These are phyloP conservation scores for Cuniculus paca DNA, from an alignment of 2,797 vertebrate species.

Conservation along the genomic window DNA sequence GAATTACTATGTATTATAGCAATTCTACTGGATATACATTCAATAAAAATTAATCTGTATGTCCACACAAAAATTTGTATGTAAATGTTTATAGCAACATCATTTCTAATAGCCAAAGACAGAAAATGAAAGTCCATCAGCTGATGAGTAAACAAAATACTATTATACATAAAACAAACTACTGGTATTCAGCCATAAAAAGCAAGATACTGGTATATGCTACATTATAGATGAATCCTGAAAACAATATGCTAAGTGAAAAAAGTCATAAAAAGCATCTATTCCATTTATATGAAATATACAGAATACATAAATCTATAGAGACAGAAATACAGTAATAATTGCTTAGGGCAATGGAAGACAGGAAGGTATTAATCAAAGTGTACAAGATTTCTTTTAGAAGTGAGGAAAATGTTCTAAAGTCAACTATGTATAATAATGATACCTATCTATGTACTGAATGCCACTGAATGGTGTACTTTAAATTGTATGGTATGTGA, in stretches of 20 bases:
- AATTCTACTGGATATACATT: neutral
- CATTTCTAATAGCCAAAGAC: neutral
- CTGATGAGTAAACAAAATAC: neutral
- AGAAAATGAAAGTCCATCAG: neutral
- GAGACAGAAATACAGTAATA: neutral
- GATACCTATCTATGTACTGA: neutral
- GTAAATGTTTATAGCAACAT: neutral
- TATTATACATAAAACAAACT: neutral
- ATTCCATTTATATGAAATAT: neutral
- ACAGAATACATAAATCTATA: neutral
- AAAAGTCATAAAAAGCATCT: neutral
- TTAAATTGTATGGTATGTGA: neutral
- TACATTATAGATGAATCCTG: neutral
- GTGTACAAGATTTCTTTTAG: neutral
- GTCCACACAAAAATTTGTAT: neutral
- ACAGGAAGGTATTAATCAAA: neutral
- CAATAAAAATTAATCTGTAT: neutral
- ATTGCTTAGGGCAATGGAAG: neutral
- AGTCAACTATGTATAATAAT: neutral
- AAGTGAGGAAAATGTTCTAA: constrained; percentile 26
- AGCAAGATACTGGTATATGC: neutral
- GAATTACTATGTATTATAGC: neutral
- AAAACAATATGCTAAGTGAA: neutral
- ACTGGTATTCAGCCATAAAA: neutral
- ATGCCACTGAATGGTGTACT: neutral